phyloP scores from a whole-genome alignment of 2,888 invertebrate species.

The Eupeodes luniger region DNA sequence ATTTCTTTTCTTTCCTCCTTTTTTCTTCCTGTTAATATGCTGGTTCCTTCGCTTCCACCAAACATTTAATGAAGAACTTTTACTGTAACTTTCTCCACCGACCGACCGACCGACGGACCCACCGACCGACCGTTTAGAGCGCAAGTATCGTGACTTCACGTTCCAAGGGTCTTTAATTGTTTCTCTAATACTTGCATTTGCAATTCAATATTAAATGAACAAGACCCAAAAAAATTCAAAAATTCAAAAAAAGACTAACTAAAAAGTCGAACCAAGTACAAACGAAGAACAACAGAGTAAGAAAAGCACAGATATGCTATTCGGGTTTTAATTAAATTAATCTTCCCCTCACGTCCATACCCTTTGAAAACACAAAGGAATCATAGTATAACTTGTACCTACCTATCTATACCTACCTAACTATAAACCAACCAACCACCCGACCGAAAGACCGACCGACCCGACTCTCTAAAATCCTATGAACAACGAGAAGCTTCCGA shows the following conservation, averaged over 20 bases:
- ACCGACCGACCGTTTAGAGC: too few relatives aligned
- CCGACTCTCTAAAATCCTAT: conserved; percentile 11
- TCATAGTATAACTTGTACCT: neutral
- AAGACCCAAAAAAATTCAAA: neutral
- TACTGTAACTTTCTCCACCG: conserved; percentile 1
- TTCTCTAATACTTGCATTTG: conserved; percentile 71
- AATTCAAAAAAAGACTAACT: conserved; percentile 1
- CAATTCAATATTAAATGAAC: conserved; percentile 58
- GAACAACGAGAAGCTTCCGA: conserved; percentile 65
- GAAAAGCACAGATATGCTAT: conserved; percentile 72
- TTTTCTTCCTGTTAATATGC: neutral
- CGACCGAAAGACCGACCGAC: neutral
- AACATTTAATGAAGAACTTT: conserved; percentile 63
- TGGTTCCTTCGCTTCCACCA: neutral
- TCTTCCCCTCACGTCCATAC: conserved; percentile 28
- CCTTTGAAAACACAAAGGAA: conserved; percentile 10
- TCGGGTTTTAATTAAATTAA: conserved; percentile 74
- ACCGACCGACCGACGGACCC: neutral
- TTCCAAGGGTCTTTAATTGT: conserved; percentile 65
- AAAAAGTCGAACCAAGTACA: conserved; percentile 55
- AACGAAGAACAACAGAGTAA: conserved; percentile 62
- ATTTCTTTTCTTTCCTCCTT: neutral
- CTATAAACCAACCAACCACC: neutral
- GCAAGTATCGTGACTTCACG: conserved; percentile 33
- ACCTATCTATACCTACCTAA: neutral